These are phyloP conservation scores for Fundulus diaphanus DNA, from an alignment of 2,797 vertebrate genomes.

Conservation along the genomic window DNA sequence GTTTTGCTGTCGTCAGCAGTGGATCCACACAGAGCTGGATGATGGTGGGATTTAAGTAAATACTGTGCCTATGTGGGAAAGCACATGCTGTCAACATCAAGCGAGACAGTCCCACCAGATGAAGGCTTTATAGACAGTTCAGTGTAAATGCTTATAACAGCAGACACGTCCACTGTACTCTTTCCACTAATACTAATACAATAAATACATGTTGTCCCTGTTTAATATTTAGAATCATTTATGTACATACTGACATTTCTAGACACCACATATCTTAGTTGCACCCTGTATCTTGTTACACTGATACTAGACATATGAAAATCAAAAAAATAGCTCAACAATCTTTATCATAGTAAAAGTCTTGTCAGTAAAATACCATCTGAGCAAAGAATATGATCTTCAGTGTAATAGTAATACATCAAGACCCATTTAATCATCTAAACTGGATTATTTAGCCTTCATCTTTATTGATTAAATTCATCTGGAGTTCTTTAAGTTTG, in stretches of 20 bases:
- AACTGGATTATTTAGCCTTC: background rate
- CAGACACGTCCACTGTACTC: background rate
- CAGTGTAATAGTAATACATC: background rate
- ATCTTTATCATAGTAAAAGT: background rate
- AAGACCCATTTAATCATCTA: background rate
- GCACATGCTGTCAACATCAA: constrained; percentile 6
- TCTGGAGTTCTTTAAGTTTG: background rate
- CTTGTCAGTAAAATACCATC: background rate
- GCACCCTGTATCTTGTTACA: background rate
- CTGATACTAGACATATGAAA: background rate
- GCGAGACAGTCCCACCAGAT: constrained; percentile 14
- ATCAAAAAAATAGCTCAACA: background rate
- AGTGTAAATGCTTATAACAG: background rate
- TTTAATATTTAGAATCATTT: background rate
- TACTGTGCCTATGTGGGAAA: constrained; percentile 3
- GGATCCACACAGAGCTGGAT: constrained; percentile 33
- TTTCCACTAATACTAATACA: background rate
- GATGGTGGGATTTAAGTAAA: constrained; percentile 31
- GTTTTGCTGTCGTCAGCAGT: constrained; percentile 63
- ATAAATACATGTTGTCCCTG: background rate
- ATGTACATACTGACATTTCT: background rate
- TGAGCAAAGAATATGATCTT: background rate
- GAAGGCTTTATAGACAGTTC: constrained; percentile 6
- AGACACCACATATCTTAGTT: background rate
- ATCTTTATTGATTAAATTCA: background rate